Evolutionary conservation across 2,888 invertebrate genomes (phyloP), one percentile per base, ranked within the genome.

Genomic region (Cyclophora albipunctata): DNA sequence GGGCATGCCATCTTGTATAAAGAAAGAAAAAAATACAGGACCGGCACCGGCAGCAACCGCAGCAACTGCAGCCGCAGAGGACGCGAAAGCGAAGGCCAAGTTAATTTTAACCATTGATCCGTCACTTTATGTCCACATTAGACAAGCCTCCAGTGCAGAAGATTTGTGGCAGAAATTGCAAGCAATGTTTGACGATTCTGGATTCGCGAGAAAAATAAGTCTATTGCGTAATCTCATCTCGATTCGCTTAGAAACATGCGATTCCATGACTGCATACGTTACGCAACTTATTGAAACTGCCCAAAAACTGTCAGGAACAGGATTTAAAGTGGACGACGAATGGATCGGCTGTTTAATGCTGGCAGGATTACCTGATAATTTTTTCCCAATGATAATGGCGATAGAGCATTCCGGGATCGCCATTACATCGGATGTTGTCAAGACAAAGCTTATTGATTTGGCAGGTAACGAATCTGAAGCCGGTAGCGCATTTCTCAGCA

Each of bases 161-260:
- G 42, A 42, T n/a, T 42, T 52, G 5, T 52, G 49, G 52, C 6
- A 34, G 1, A 45, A 46, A 7, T 40, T 49, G 42, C 47, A 42
- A 35, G 7, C 7, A 5, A 34, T 52, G 40, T 49, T 47, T 37
- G 52, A 53, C 43, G 53, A 59, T 41, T 54, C 56, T 0, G 62
- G 58, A n/a, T 58, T 53, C 45, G 42, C 55, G n/a, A 50, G 63
- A 47, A 60, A 45, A 49, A 60, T 59, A 33, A 54, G 45, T 34
- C 34, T 62, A 20, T 46, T 59, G 7, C 49, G 57, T 34, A 49
- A 54, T 46, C 45, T 59, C 7, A 57, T 59, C 3, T 57, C 54
- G 2, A 54, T 59, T 35, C 48, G 55, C 6, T 43, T 54, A 34
- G 58, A 59, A 42, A 53, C 50, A 44, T 56, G 55, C 45, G 54